A percentile compares a stretch with the other conserved stretches of the same genome.
Evolutionary conservation across 2,888 invertebrate genomes (phyloP).

Genomic region (Hydrotaea diabolus): DNA sequence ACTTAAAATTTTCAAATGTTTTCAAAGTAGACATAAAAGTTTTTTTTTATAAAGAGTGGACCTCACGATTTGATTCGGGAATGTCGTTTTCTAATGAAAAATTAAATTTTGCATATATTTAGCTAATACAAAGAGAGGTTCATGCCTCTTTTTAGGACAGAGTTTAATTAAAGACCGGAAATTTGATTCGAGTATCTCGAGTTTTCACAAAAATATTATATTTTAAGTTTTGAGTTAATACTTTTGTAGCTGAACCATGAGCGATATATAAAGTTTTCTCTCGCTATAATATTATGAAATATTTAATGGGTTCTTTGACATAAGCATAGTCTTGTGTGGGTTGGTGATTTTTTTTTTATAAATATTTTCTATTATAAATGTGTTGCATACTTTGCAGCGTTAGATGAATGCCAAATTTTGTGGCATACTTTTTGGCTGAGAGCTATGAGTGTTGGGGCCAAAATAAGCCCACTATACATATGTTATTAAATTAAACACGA

Average conservation of each 20-base stretch:
- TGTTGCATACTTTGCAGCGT: background rate
- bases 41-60: too few species aligned
- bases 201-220: too few species aligned
- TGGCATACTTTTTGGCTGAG: slow-evolving; percentile 16
- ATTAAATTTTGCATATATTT: too few species aligned
- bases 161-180: too few species aligned
- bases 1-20: background rate
- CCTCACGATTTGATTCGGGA: too few species aligned
- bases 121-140: too few species aligned
- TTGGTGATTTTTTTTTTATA: background rate
- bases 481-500: slow-evolving; percentile 32
- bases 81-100: too few species aligned
- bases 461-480: background rate
- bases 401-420: background rate
- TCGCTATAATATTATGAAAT: background rate
- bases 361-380: background rate
- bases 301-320: background rate
- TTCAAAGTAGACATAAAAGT: too few species aligned
- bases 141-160: too few species aligned
- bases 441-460: background rate
- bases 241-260: too few species aligned
- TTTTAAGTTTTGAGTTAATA: too few species aligned
- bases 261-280: background rate
- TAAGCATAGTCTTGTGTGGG: background rate
- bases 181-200: too few species aligned